Evolutionary conservation across 2,797 vertebrate species (phyloP).

Genomic region (Heliangelus exortis): DNA sequence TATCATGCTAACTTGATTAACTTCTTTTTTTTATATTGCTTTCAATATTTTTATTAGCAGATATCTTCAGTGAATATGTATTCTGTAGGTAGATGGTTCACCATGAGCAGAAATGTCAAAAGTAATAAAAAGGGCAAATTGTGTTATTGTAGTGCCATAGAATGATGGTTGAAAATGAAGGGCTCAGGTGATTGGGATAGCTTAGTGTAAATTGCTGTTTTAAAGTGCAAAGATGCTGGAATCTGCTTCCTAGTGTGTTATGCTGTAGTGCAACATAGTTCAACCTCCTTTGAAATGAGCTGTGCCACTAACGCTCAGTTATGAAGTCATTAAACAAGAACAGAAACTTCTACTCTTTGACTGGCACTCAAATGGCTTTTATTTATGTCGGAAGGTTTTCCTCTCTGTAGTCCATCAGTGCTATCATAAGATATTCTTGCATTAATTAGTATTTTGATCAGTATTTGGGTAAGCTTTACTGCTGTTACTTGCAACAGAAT

Average conservation of each 20-base stretch:
- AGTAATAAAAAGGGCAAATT: not conserved
- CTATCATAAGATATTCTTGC: not conserved
- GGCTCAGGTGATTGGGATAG: not conserved
- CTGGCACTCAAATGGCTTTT: not conserved
- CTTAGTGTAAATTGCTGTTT: not conserved
- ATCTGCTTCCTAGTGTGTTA: not conserved
- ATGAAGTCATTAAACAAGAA: not conserved
- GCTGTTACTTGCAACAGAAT: not conserved
- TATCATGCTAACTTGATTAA: not conserved
- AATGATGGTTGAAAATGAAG: not conserved
- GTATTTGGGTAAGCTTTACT: not conserved
- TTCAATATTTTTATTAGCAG: not conserved
- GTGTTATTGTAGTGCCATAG: not conserved
- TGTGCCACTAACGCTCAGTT: not conserved
- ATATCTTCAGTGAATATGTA: rapidly evolving
- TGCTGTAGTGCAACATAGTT: not conserved
- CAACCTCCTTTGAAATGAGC: not conserved
- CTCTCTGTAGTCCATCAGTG: not conserved
- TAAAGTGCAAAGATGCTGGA: not conserved
- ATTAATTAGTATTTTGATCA: not conserved
- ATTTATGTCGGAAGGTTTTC: not conserved
- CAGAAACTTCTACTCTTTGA: not conserved
- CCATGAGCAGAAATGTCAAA: not conserved
- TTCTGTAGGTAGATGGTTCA: not conserved
- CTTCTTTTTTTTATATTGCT: not conserved